Base-by-base conservation (phyloP, 2,888 invertebrate genomes). In the Carabus problematicus region DNA sequence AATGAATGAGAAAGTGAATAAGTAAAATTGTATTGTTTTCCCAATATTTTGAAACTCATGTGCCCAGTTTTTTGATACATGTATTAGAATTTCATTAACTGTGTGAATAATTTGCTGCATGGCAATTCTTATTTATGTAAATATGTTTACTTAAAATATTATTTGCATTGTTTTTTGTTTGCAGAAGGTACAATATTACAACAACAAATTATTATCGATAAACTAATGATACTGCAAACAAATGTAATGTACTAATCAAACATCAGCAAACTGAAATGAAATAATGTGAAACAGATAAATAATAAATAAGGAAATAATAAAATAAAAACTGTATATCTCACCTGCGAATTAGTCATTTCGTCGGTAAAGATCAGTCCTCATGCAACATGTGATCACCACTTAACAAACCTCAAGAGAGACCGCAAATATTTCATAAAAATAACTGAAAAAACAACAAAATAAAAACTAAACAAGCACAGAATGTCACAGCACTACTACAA, bases 331-430 rank as follows among this genome's bases (percentile, higher is more conserved):
- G n/a, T n/a, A 80, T 79, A 76, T 76, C 79, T 79, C 85, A 87
- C 87, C 87, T 87, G 87, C 78, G 86, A 85, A 83, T 87, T 87
- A 78, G 86, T 87, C 87, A 87, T 87, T 79, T 79, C 82, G 60
- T 68, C 55, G 70, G 64, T 70, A 67, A 71, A 72, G 66, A 71
- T 70, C 71, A 71, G 70, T 72, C 62, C 58, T 70, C 71, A 66
- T 72, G 73, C 71, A 72, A 74, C 75, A 75, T 75, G 75, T 74
- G 76, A 75, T 72, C 72, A 74, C 72, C 29, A 72, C 76, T 74
- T 75, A 76, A 70, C 76, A 76, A 74, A 74, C 72, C 74, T 74
- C 18, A 19, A 52, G 29, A 75, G 72, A 73, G 72, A 72, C 69
- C 70, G 73, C 72, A 70, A 69, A 68, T 72, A 55, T 67, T n/a